phyloP scores from a whole-genome alignment of 2,888 invertebrate species.

The Agonum fuliginosum region DNA sequence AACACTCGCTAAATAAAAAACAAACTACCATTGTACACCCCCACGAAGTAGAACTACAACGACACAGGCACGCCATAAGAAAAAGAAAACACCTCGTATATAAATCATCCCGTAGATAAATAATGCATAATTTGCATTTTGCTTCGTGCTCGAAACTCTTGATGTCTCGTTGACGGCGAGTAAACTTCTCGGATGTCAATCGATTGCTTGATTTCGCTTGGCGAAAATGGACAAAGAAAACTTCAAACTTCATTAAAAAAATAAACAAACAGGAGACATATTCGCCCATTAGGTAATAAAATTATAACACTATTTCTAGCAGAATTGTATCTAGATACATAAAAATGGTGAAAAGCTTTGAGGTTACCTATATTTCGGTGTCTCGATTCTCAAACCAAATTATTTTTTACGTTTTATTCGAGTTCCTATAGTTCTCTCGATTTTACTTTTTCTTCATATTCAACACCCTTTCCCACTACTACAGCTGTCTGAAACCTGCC shows the following conservation, averaged over 20 bases:
- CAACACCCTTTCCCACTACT: too few species aligned
- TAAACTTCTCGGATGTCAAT: neutral
- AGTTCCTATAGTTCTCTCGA: too few species aligned
- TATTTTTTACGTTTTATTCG: too few species aligned
- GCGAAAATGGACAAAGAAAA: neutral
- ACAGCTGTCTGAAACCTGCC: too few species aligned
- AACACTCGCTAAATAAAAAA: slow-evolving; percentile 18
- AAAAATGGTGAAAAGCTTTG: too few species aligned
- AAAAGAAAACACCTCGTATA: slow-evolving; percentile 21
- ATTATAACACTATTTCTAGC: neutral
- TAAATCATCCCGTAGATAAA: slow-evolving; percentile 35
- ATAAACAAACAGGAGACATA: neutral
- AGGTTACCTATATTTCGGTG: too few species aligned
- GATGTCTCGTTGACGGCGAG: slow-evolving; percentile 7
- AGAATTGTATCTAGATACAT: too few species aligned
- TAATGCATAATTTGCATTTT: slow-evolving; percentile 38
- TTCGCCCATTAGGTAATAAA: neutral
- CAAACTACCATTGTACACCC: slow-evolving; percentile 18
- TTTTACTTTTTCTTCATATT: too few species aligned
- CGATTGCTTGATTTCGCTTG: neutral
- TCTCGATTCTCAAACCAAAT: too few species aligned
- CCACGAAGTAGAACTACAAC: too few species aligned
- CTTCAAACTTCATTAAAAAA: neutral
- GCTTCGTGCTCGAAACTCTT: slow-evolving; percentile 11
- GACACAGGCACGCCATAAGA: neutral